phyloP scores from a whole-genome alignment of 2,113 vertebrate species.

The Phyllopteryx taeniolatus region DNA sequence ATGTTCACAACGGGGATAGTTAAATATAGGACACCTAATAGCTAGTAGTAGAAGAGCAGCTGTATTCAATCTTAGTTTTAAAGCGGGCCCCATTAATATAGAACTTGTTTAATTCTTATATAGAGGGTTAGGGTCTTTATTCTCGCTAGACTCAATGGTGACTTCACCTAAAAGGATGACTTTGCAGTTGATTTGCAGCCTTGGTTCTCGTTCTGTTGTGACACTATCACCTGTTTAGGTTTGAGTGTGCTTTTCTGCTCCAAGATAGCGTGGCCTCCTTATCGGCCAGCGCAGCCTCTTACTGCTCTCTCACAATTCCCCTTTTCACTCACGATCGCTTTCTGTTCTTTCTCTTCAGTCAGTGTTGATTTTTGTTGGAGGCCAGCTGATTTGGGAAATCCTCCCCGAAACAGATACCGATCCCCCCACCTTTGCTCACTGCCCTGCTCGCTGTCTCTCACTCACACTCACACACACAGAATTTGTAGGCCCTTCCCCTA shows the following conservation, averaged over 20 bases:
- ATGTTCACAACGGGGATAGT: not conserved
- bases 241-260: constrained; percentile 44
- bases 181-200: constrained; percentile 14
- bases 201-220: constrained; percentile 23
- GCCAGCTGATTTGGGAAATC: constrained; percentile 28
- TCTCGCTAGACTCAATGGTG: not conserved
- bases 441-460: not conserved
- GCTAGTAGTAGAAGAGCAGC: constrained; percentile 19
- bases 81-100: not conserved
- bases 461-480: not conserved
- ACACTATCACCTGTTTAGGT: constrained; percentile 63
- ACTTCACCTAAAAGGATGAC: constrained; percentile 17
- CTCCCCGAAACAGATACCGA: constrained; percentile 5
- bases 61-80: not conserved
- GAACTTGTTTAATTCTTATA: no score
- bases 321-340: not conserved
- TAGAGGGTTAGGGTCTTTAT: not conserved
- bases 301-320: constrained; percentile 24
- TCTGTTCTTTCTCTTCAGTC: constrained; percentile 25
- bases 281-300: constrained; percentile 38
- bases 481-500: not conserved
- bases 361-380: constrained; percentile 25
- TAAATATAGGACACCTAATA: constrained; percentile 16
- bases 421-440: not conserved
- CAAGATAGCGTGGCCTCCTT: constrained; percentile 35